Evolutionary conservation across 1,140 invertebrate genomes (phyloP).

Genomic region (Berghia stephanieae): DNA sequence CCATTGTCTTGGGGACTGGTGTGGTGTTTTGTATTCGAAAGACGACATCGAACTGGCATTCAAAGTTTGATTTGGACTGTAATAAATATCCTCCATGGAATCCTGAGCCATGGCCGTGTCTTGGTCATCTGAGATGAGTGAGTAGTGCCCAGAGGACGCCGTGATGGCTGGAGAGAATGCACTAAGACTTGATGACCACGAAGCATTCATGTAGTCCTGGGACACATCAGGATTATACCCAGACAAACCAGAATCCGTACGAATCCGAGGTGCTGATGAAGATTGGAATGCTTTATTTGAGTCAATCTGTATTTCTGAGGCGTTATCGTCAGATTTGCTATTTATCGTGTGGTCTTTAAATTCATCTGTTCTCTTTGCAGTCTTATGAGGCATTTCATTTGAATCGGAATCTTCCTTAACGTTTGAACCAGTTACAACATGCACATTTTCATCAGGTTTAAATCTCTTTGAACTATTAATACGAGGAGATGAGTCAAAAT

Average conservation of each 20-base stretch:
- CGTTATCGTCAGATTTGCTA: background rate
- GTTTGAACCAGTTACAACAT: no score
- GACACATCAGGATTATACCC: constrained; percentile 13
- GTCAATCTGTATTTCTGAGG: background rate
- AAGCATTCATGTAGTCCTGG: background rate
- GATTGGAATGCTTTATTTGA: background rate
- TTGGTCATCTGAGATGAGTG: constrained; percentile 22
- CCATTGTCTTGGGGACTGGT: constrained; percentile 46
- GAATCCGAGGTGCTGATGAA: background rate
- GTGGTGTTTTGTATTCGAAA: constrained; percentile 47
- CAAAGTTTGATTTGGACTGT: constrained; percentile 2
- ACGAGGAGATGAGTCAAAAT: no score
- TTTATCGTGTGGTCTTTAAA: no score
- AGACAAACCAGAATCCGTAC: background rate
- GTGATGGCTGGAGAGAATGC: background rate
- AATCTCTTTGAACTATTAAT: no score
- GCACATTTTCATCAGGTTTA: no score
- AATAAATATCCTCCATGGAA: constrained; percentile 13
- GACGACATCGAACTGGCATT: background rate
- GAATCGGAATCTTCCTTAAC: no score
- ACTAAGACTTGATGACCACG: constrained; percentile 19
- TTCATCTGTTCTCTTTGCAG: no score
- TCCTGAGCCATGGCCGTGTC: background rate
- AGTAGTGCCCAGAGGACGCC: background rate
- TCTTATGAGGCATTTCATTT: no score